phyloP scores from a whole-genome alignment of 2,888 invertebrate genomes.

The Anoncus sp. region DNA sequence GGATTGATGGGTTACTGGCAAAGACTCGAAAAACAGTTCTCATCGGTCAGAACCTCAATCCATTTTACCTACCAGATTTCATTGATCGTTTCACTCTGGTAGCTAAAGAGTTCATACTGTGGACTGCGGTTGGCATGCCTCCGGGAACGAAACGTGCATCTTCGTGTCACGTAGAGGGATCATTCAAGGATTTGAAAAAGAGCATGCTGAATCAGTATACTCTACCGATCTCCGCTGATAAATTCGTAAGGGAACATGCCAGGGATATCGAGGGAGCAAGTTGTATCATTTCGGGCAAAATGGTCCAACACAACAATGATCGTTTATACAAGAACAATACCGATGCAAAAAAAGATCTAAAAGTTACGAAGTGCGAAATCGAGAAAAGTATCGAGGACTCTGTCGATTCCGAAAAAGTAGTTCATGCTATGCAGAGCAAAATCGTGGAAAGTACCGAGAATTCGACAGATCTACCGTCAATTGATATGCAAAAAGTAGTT shows the following conservation, averaged over 20 bases:
- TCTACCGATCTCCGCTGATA: constrained; percentile 11
- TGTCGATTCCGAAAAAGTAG: background rate
- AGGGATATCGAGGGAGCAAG: constrained; percentile 8
- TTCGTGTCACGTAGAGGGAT: constrained; percentile 6
- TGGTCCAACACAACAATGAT: constrained; percentile 23
- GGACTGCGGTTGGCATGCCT: constrained; percentile 22
- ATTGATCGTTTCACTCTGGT: background rate
- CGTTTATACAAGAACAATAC: background rate
- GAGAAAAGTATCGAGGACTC: background rate
- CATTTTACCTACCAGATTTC: constrained; percentile 38
- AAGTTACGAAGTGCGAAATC: background rate
- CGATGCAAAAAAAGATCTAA: no score
- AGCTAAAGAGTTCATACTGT: constrained; percentile 23
- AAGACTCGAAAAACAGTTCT: constrained; percentile 10
- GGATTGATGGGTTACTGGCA: constrained; percentile 5
- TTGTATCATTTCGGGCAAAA: constrained; percentile 1
- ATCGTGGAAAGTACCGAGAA: background rate
- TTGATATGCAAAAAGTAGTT: background rate
- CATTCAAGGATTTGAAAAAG: constrained; percentile 9
- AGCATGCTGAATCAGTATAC: constrained; percentile 15
- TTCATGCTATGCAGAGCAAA: background rate
- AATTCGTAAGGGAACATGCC: constrained; percentile 12
- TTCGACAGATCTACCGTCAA: constrained; percentile 4
- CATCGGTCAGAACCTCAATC: constrained; percentile 18
- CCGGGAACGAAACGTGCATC: constrained; percentile 11